phyloP scores from a whole-genome alignment of 2,113 vertebrate species.

The Rhinogobius similis region DNA sequence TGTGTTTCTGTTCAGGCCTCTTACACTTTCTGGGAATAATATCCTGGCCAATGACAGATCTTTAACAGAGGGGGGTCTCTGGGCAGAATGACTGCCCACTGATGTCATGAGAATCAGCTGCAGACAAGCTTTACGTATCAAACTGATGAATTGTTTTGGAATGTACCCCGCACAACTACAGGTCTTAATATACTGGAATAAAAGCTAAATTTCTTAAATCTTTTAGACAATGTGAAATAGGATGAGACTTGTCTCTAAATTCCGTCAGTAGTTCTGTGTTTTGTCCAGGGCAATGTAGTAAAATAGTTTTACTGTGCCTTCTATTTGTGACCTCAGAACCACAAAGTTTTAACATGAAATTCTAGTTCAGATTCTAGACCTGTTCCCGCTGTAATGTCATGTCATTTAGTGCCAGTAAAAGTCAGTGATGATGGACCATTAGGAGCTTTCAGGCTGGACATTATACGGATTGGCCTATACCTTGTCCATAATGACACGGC shows the following conservation, averaged over 20 bases:
- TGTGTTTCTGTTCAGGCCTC: conserved; percentile 25
- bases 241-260: neutral
- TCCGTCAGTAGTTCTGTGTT: neutral
- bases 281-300: neutral
- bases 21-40: conserved; percentile 65
- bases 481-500: conserved; percentile 1
- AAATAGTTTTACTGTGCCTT: neutral
- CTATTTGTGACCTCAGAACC: neutral
- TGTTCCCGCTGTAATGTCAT: conserved; percentile 11
- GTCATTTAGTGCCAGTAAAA: conserved; percentile 26
- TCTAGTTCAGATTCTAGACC: neutral
- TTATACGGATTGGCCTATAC: neutral
- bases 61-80: conserved; percentile 45
- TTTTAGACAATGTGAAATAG: neutral
- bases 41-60: conserved; percentile 77
- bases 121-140: conserved; percentile 17
- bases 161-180: neutral
- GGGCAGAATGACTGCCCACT: conserved; percentile 69
- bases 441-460: neutral
- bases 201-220: neutral
- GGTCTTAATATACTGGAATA: neutral
- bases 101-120: conserved; percentile 75
- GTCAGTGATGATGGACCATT: conserved; percentile 29
- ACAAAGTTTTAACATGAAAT: neutral
- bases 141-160: conserved; percentile 9